phyloP scores from a whole-genome alignment of 2,888 invertebrate genomes.

The Criorhina ranunculi region DNA sequence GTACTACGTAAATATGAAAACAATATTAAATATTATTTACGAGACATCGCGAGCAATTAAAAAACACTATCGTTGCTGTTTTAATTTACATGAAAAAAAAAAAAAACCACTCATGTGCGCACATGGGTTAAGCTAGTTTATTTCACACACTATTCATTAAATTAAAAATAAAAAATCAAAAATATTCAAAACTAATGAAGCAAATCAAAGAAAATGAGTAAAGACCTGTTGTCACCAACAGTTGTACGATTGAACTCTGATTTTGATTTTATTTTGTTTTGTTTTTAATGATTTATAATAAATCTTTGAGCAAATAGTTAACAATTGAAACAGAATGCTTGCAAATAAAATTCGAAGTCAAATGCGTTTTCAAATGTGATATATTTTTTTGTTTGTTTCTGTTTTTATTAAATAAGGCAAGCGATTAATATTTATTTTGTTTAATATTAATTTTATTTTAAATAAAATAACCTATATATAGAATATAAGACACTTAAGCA shows the following conservation, averaged over 20 bases:
- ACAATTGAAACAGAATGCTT: conserved; percentile 62
- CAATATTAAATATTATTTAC: conserved; percentile 13
- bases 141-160: conserved; percentile 37
- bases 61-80: conserved; percentile 20
- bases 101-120: conserved; percentile 31
- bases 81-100: conserved; percentile 11
- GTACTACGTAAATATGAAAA: too few relatives aligned
- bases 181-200: conserved; percentile 49
- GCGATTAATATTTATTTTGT: conserved; percentile 25
- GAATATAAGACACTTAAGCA: conserved; percentile 10
- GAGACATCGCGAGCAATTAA: conserved; percentile 29
- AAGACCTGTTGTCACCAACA: conserved; percentile 23
- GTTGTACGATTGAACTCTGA: conserved; percentile 34
- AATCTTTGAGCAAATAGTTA: conserved; percentile 16
- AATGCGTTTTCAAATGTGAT: conserved; percentile 73
- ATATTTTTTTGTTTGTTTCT: conserved; percentile 25
- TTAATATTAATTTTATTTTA: conserved; percentile 4
- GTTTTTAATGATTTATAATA: conserved; percentile 5
- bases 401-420: conserved; percentile 44
- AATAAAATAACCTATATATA: conserved; percentile 16
- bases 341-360: conserved; percentile 66
- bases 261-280: background rate
- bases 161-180: conserved; percentile 15
- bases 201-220: conserved; percentile 55
- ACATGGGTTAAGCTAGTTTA: conserved; percentile 42